Conservation (phyloP, 1,140 invertebrate species). For the Glossosoma conforme region DNA sequence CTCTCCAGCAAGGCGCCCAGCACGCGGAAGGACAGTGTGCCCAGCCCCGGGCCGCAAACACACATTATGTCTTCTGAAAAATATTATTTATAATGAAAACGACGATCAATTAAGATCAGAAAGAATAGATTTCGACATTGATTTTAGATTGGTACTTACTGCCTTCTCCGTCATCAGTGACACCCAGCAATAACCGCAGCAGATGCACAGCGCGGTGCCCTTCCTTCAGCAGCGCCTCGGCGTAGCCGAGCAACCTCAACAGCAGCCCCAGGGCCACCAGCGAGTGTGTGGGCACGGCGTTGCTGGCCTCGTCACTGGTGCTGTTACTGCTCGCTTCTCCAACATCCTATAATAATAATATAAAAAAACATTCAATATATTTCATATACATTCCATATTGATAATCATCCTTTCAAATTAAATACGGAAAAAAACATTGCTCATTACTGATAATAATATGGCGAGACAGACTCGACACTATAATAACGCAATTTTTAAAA, state of each 20-base stretch:
- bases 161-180: constrained; percentile 87
- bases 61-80: constrained; percentile 58
- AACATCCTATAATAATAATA: constrained; percentile 19
- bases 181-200: constrained; percentile 77
- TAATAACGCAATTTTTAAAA: too few species aligned
- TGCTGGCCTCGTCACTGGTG: constrained; percentile 36
- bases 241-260: constrained; percentile 81
- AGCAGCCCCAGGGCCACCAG: constrained; percentile 86
- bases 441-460: too few species aligned
- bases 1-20: constrained; percentile 74
- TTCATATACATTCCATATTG: too few species aligned
- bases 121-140: not conserved
- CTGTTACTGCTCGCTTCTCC: constrained; percentile 23
- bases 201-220: constrained; percentile 80
- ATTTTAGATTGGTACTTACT: constrained; percentile 47
- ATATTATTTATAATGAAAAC: too few species aligned
- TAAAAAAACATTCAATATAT: not conserved
- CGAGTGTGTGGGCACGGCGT: constrained; percentile 78
- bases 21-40: constrained; percentile 86
- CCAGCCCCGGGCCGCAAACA: constrained; percentile 63
- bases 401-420: too few species aligned
- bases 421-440: too few species aligned
- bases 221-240: constrained; percentile 79
- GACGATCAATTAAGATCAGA: too few species aligned
- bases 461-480: too few species aligned